phyloP scores from a whole-genome alignment of 92 coral and sea anemone species.

The Chrysogorgia sp. region DNA sequence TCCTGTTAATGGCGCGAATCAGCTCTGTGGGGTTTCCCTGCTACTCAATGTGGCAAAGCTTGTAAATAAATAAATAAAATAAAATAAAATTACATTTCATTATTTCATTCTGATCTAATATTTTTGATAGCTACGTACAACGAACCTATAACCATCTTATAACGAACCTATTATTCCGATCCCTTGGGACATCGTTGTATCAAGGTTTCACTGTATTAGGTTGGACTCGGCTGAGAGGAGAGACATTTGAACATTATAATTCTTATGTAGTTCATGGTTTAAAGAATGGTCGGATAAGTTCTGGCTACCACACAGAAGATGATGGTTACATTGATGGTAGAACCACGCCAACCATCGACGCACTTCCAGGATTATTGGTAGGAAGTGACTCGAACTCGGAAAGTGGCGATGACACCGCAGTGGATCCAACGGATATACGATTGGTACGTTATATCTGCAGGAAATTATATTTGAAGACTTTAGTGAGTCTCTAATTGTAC shows the following conservation, averaged over 20 bases:
- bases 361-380: constrained; percentile 22
- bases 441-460: background rate
- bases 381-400: constrained; percentile 33
- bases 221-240: background rate
- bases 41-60: too few species aligned
- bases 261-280: background rate
- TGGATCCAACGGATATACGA: constrained; percentile 21
- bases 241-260: background rate
- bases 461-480: background rate
- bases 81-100: too few species aligned
- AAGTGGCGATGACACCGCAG: background rate
- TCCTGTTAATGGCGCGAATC: too few species aligned
- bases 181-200: background rate
- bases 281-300: constrained; percentile 69
- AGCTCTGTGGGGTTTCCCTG: too few species aligned
- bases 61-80: too few species aligned
- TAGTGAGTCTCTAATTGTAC: background rate
- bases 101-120: too few species aligned
- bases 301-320: constrained; percentile 97
- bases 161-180: too few species aligned
- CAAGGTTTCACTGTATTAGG: background rate
- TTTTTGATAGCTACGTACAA: too few species aligned
- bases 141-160: too few species aligned
- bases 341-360: constrained; percentile 31
- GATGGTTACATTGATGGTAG: constrained; percentile 30